A percentile compares a stretch with the other conserved stretches of the same genome.
Conservation (phyloP, 2,888 invertebrate species). For the Andrena fulva region DNA sequence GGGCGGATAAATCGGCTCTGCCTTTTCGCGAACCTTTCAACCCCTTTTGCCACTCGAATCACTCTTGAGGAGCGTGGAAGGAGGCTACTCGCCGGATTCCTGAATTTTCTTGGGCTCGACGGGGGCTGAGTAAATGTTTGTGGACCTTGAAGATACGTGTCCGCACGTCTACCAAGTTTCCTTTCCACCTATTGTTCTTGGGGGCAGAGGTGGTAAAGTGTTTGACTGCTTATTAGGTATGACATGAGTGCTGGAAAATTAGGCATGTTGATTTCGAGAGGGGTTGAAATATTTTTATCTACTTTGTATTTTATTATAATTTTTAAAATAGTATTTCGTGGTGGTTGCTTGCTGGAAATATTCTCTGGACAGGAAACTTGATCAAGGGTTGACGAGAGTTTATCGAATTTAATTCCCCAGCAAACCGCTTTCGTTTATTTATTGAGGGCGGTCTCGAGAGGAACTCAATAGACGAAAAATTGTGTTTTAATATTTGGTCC, state of each 20-base stretch:
- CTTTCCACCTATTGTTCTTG: not conserved
- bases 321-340: no score
- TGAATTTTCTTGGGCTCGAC: conserved; percentile 41
- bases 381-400: no score
- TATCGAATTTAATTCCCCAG: no score
- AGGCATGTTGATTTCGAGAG: not conserved
- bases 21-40: conserved; percentile 65
- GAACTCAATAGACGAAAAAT: no score
- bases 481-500: no score
- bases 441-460: no score
- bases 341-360: no score
- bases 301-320: not conserved
- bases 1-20: conserved; percentile 67
- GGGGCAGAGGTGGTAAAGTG: not conserved
- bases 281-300: not conserved
- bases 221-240: not conserved
- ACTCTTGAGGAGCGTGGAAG: conserved; percentile 35
- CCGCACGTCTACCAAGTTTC: not conserved
- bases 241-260: not conserved
- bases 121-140: conserved; percentile 36
- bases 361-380: no score
- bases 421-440: no score
- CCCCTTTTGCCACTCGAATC: conserved; percentile 62
- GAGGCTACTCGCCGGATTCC: conserved; percentile 34
- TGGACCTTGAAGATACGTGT: conserved; percentile 9